Evolutionary conservation across 2,113 vertebrate genomes (phyloP).

Genomic region (Vimba vimba): DNA sequence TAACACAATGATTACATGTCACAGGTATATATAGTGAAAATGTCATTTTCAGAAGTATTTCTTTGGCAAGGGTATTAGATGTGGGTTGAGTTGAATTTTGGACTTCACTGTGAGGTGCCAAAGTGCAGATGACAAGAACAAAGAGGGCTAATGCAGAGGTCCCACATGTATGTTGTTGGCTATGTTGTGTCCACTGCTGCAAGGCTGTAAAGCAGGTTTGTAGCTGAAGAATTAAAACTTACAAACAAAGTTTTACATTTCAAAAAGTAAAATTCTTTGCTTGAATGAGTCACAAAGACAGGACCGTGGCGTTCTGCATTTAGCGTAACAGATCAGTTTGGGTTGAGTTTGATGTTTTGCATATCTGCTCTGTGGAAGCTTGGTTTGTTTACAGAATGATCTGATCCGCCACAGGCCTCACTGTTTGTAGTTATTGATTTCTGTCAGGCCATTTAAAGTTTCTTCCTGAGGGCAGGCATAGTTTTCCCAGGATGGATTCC

Average conservation of each 20-base stretch:
- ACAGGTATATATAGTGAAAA: not conserved
- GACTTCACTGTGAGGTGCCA: conserved; percentile 56
- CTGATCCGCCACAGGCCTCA: conserved; percentile 21
- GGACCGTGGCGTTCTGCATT: not conserved
- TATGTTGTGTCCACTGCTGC: conserved; percentile 50
- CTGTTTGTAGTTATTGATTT: conserved; percentile 46
- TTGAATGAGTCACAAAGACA: not conserved
- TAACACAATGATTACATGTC: not conserved
- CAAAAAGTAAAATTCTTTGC: not conserved
- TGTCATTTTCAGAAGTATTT: not conserved
- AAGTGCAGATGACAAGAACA: conserved; percentile 67
- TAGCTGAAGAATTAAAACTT: conserved; percentile 31
- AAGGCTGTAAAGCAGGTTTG: conserved; percentile 17
- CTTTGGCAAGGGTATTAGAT: not conserved
- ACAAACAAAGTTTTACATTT: conserved; percentile 1
- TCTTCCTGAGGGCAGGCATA: conserved; percentile 46
- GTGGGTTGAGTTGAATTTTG: not conserved
- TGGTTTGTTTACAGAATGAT: conserved; percentile 41
- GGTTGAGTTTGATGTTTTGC: conserved; percentile 4
- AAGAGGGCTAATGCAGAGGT: conserved; percentile 51
- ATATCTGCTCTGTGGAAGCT: conserved; percentile 38
- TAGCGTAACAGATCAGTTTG: not conserved
- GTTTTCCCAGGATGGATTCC: conserved; percentile 45
- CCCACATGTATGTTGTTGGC: conserved; percentile 57
- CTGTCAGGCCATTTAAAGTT: conserved; percentile 49